Evolutionary conservation across 92 coral and sea anemone genomes (phyloP).

Genomic region (Actinostola sp.): DNA sequence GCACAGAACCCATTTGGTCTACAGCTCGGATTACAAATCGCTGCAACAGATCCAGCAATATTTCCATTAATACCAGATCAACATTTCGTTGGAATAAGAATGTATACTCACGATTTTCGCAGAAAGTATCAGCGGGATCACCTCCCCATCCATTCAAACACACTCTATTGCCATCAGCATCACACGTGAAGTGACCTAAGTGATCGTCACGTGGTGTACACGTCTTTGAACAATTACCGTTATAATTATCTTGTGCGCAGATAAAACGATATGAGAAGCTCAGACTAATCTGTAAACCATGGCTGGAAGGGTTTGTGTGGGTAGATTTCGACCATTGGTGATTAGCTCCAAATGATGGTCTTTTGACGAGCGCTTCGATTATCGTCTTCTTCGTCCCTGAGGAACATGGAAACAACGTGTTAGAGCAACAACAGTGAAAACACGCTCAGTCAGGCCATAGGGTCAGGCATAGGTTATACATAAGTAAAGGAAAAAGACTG

Average conservation of each 20-base stretch:
- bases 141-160: constrained; percentile 88
- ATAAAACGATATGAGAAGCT: constrained; percentile 78
- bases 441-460: too few species aligned
- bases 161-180: constrained; percentile 62
- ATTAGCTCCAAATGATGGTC: constrained; percentile 54
- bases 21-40: constrained; percentile 79
- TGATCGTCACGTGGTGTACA: constrained; percentile 83
- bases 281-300: constrained; percentile 69
- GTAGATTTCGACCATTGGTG: constrained; percentile 71
- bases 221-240: constrained; percentile 48
- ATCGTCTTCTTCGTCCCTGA: constrained; percentile 38
- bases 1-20: constrained; percentile 54
- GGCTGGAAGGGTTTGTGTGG: constrained; percentile 13
- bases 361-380: constrained; percentile 29
- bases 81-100: too few species aligned
- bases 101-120: constrained; percentile 31
- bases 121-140: constrained; percentile 10
- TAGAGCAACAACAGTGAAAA: too few species aligned
- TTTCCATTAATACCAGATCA: too few species aligned
- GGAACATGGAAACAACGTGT: too few species aligned
- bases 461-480: too few species aligned
- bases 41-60: constrained; percentile 41
- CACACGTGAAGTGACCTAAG: constrained; percentile 77
- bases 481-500: too few species aligned
- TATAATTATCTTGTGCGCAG: constrained; percentile 71